These are phyloP conservation scores for Spodoptera littoralis DNA, from an alignment of 2,888 invertebrate species.

Conservation along the genomic window DNA sequence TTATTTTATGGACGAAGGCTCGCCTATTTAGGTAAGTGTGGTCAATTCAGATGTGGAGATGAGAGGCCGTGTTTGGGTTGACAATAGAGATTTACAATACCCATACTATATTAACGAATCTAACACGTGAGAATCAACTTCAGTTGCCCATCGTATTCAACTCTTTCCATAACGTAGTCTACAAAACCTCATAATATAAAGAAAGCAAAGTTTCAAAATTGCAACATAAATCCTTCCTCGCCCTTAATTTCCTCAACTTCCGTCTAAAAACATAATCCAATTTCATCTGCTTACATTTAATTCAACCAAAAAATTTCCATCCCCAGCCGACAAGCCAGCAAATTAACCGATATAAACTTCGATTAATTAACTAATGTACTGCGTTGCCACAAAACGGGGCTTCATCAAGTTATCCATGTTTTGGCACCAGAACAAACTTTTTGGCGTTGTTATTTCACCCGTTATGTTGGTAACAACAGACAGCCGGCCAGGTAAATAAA, in stretches of 20 bases:
- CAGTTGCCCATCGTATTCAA: too few relatives aligned
- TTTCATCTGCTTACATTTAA: conserved; percentile 34
- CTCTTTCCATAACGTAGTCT: not conserved
- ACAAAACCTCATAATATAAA: not conserved
- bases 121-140: too few relatives aligned
- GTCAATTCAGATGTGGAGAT: conserved; percentile 3
- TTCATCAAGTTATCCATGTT: conserved; percentile 58
- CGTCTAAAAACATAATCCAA: conserved; percentile 33
- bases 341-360: conserved; percentile 53
- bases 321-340: conserved; percentile 19
- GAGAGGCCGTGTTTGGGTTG: not conserved
- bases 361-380: conserved; percentile 55
- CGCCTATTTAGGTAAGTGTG: conserved; percentile 7
- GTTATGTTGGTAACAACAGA: conserved; percentile 52
- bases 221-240: conserved; percentile 4
- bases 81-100: too few relatives aligned
- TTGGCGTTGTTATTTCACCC: conserved; percentile 46
- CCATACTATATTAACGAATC: too few relatives aligned
- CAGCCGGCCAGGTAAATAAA: conserved; percentile 51
- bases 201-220: conserved; percentile 3
- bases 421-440: conserved; percentile 50
- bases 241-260: conserved; percentile 37
- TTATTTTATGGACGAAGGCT: conserved; percentile 39
- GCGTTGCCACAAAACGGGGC: conserved; percentile 45
- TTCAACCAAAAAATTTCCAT: conserved; percentile 22